Evolutionary conservation across 2,888 invertebrate genomes (phyloP).

Genomic region (Aleiodes leptofemur): DNA sequence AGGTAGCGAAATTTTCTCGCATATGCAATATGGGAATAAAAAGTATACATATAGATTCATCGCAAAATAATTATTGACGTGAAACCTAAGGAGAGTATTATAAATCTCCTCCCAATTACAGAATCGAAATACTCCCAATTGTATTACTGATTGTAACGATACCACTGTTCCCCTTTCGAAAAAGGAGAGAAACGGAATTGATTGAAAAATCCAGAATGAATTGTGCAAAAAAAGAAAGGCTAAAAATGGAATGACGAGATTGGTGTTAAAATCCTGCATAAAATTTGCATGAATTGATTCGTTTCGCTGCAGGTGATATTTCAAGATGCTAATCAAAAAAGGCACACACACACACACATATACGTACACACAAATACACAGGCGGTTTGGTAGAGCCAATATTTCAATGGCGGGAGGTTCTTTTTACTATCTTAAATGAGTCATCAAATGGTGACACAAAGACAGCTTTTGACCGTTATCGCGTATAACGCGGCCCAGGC

Average conservation of each 20-base stretch:
- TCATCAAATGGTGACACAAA: slow-evolving; percentile 52
- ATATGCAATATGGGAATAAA: no score
- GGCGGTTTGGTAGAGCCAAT: slow-evolving; percentile 30
- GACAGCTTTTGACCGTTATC: slow-evolving; percentile 50
- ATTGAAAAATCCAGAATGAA: neutral
- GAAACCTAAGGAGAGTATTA: no score
- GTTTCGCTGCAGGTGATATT: slow-evolving; percentile 37
- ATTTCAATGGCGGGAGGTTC: slow-evolving; percentile 39
- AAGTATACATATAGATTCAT: no score
- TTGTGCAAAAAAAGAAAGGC: neutral
- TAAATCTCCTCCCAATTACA: no score
- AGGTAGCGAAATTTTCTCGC: no score
- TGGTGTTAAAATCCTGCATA: slow-evolving; percentile 17
- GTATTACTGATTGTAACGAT: no score
- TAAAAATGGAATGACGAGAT: neutral
- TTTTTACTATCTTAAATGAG: slow-evolving; percentile 54
- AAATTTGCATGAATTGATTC: slow-evolving; percentile 45
- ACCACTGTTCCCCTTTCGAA: no score
- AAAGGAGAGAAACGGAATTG: neutral
- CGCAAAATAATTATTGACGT: no score
- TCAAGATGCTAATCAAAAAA: slow-evolving; percentile 42
- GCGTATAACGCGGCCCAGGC: slow-evolving; percentile 44
- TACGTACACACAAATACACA: neutral
- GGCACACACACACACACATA: neutral
- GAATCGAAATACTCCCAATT: no score